A percentile compares a stretch with the other conserved stretches of the same genome.
These are phyloP conservation scores for Sycophila sp. DNA, from an alignment of 1,140 invertebrate genomes.

Conservation along the genomic window DNA sequence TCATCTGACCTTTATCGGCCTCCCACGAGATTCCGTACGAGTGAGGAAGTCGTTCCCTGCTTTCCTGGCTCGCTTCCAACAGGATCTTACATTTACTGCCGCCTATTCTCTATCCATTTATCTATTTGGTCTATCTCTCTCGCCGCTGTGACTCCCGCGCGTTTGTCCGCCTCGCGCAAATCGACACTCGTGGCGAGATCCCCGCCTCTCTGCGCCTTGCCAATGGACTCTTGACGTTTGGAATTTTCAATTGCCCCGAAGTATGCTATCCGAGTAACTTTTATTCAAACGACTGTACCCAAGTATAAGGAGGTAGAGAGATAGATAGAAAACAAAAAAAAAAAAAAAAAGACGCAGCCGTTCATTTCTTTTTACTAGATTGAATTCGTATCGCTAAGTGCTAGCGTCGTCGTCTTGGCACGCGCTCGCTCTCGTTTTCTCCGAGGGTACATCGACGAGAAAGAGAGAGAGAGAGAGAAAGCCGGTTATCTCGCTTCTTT, in stretches of 20 bases:
- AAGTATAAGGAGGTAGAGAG: no score
- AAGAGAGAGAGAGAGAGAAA: neutral
- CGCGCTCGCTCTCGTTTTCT: no score
- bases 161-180: no score
- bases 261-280: no score
- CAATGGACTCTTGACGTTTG: neutral
- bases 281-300: no score
- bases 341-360: neutral
- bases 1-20: neutral
- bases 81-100: conserved; percentile 33
- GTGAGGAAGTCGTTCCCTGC: conserved; percentile 41
- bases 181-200: no score
- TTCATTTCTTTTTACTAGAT: no score
- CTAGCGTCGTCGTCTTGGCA: no score
- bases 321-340: no score
- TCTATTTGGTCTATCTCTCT: neutral
- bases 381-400: no score
- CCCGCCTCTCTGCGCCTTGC: no score
- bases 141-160: no score
- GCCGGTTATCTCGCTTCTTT: conserved; percentile 2
- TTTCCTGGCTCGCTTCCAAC: conserved; percentile 46
- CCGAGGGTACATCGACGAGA: neutral
- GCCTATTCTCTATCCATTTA: neutral
- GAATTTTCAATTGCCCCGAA: neutral
- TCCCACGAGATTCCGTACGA: neutral